Percentiles rank a stretch among this genome's conserved stretches.
Conservation (phyloP, 1,140 invertebrate genomes). For the Parasteatoda tepidariorum region DNA sequence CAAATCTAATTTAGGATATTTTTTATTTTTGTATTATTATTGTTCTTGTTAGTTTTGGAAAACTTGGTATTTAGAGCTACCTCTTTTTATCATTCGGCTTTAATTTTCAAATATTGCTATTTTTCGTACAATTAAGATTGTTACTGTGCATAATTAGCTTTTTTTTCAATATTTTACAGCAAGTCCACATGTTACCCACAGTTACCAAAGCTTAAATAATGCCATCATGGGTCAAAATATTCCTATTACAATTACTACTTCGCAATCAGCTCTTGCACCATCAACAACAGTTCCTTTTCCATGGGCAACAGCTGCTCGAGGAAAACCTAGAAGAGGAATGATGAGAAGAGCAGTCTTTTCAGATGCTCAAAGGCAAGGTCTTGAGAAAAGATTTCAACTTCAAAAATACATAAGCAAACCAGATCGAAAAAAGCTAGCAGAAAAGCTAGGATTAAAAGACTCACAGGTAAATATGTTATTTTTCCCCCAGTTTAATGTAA, state of each 20-base stretch:
- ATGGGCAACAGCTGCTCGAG: constrained; percentile 80
- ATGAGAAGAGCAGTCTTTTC: constrained; percentile 94
- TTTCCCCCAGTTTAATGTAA: background rate
- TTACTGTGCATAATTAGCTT: background rate
- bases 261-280: background rate
- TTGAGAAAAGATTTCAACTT: constrained; percentile 95
- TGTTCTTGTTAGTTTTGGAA: too few species aligned
- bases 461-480: constrained; percentile 73
- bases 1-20: too few species aligned
- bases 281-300: constrained; percentile 74
- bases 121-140: background rate
- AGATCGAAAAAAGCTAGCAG: constrained; percentile 94
- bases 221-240: constrained; percentile 32
- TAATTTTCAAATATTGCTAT: too few species aligned
- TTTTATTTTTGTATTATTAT: too few species aligned
- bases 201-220: constrained; percentile 17
- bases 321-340: constrained; percentile 85
- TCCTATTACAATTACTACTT: constrained; percentile 10
- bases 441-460: constrained; percentile 94
- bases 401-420: constrained; percentile 99
- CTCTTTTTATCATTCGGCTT: too few species aligned
- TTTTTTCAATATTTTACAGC: background rate
- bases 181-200: background rate
- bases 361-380: constrained; percentile 90
- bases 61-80: too few species aligned